A percentile compares a stretch with the other conserved stretches of the same genome.
Conservation (phyloP, 2,888 invertebrate species). For the Tromatobia lineatoria region DNA sequence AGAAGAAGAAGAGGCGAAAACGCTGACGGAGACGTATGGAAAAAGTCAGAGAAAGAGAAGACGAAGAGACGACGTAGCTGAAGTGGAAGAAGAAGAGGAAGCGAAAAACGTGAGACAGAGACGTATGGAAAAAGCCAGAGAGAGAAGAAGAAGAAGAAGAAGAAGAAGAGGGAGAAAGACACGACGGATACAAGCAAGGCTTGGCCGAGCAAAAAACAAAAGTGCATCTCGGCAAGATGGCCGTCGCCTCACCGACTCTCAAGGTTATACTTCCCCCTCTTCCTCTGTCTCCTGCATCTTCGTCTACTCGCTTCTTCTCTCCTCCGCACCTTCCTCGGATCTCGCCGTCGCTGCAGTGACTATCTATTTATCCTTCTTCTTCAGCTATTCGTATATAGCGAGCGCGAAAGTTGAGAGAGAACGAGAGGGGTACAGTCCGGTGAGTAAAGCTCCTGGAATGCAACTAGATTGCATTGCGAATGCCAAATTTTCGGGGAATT, state of each 20-base stretch:
- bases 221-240: conserved; percentile 84
- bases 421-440: conserved; percentile 73
- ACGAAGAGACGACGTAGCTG: conserved; percentile 28
- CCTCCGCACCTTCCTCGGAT: conserved; percentile 58
- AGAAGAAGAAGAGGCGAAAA: conserved; percentile 49
- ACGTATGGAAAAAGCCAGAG: conserved; percentile 51
- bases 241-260: conserved; percentile 82
- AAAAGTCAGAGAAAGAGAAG: conserved; percentile 8
- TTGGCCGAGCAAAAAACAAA: conserved; percentile 81
- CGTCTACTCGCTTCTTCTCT: conserved; percentile 66
- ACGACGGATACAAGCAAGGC: conserved; percentile 71
- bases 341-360: conserved; percentile 66
- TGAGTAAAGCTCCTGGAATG: conserved; percentile 74
- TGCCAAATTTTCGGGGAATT: conserved; percentile 15
- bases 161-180: conserved; percentile 57
- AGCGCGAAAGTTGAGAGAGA: conserved; percentile 43
- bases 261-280: conserved; percentile 78
- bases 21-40: conserved; percentile 50
- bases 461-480: conserved; percentile 57
- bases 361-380: conserved; percentile 71
- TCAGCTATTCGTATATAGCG: conserved; percentile 69
- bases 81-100: conserved; percentile 53
- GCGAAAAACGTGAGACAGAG: conserved; percentile 56
- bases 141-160: conserved; percentile 55
- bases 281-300: conserved; percentile 55